Evolutionary conservation across 2,888 invertebrate species (phyloP).

Genomic region (Apoderus coryli): DNA sequence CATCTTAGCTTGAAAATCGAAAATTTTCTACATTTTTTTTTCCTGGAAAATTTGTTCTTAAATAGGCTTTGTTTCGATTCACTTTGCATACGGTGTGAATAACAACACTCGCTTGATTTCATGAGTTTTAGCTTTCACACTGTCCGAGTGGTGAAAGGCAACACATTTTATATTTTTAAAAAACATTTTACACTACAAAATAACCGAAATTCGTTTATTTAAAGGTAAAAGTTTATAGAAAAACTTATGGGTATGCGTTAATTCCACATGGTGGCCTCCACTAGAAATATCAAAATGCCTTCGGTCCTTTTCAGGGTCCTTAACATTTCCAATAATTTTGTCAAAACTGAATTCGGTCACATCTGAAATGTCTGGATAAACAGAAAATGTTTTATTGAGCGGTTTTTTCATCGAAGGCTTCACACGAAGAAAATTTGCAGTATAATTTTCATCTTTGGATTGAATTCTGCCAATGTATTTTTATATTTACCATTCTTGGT

Average conservation of each 20-base stretch:
- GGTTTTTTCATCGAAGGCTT: conserved; percentile 10
- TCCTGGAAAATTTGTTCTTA: neutral
- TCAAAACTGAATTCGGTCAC: conserved; percentile 11
- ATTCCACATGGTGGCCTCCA: conserved; percentile 8
- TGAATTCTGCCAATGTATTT: conserved; percentile 11
- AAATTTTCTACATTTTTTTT: conserved; percentile 4
- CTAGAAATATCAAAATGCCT: conserved; percentile 10
- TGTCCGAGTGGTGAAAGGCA: conserved; percentile 10
- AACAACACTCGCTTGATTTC: conserved; percentile 9
- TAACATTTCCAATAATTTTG: conserved; percentile 11
- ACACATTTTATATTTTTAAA: conserved; percentile 11
- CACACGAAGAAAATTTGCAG: conserved; percentile 11
- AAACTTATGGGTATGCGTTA: conserved; percentile 5
- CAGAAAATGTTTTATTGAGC: conserved; percentile 9
- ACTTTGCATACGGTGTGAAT: conserved; percentile 9
- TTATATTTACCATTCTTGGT: conserved; percentile 12
- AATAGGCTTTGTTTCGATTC: conserved; percentile 9
- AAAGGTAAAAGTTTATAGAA: conserved; percentile 9
- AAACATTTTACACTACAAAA: conserved; percentile 11
- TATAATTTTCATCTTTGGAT: conserved; percentile 11
- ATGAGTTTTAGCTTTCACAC: conserved; percentile 10
- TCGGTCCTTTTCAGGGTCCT: conserved; percentile 10
- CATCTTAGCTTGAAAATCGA: conserved; percentile 8
- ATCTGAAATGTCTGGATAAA: conserved; percentile 11
- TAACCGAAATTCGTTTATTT: conserved; percentile 9